phyloP scores from a whole-genome alignment of 2,113 vertebrate genomes.

The Phylloscopus trochilus region DNA sequence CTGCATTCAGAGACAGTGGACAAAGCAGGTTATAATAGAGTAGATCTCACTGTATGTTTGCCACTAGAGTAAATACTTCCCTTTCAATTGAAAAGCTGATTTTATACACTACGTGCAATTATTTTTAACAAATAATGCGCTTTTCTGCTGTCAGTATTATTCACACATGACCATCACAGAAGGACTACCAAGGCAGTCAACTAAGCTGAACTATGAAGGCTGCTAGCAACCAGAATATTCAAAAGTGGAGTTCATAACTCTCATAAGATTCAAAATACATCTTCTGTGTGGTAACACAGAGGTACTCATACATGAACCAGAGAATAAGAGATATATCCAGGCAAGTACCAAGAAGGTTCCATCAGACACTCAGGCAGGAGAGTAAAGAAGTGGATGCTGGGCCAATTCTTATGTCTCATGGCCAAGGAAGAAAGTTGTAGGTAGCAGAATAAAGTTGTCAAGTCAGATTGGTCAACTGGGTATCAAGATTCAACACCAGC shows the following conservation, averaged over 20 bases:
- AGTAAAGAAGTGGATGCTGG: neutral
- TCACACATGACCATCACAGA: neutral
- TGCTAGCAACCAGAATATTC: neutral
- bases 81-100: neutral
- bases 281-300: neutral
- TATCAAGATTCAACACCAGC: accelerated
- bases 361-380: neutral
- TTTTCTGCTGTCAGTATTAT: neutral
- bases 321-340: neutral
- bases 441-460: neutral
- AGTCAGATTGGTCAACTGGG: neutral
- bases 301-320: neutral
- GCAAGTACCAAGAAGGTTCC: neutral
- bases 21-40: neutral
- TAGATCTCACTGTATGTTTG: neutral
- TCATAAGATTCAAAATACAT: neutral
- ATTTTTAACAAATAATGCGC: neutral
- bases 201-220: neutral
- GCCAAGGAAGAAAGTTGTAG: neutral
- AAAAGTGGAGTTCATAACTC: neutral
- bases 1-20: neutral
- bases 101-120: neutral
- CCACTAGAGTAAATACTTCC: neutral
- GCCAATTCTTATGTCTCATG: neutral
- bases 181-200: neutral